Conservation (phyloP, 2,797 vertebrate species). For the Peromyscus nudipes region DNA sequence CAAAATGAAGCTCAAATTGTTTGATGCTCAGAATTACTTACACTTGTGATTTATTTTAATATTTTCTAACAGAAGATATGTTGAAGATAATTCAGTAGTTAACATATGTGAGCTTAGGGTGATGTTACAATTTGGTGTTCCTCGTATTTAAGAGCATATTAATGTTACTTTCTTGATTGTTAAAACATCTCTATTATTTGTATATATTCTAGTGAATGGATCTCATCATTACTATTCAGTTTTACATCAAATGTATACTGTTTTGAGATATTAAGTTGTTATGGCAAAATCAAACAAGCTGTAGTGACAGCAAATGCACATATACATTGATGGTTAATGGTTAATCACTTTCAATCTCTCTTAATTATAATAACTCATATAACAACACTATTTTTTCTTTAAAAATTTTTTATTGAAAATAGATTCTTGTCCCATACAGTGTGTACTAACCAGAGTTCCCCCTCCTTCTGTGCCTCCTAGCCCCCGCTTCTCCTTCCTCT, state of each 20-base stretch:
- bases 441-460: too few species aligned
- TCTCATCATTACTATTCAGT: neutral
- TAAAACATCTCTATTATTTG: neutral
- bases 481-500: too few species aligned
- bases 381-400: neutral
- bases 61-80: neutral
- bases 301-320: neutral
- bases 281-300: neutral
- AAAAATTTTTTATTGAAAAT: too few species aligned
- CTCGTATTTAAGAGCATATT: neutral
- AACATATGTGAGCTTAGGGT: neutral
- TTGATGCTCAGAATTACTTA: neutral
- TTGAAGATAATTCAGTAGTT: neutral
- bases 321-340: neutral
- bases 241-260: neutral
- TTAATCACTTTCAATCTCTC: slow-evolving; percentile 8
- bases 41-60: neutral
- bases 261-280: slow-evolving; percentile 35
- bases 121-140: neutral
- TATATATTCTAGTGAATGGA: neutral
- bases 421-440: too few species aligned
- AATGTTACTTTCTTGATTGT: neutral
- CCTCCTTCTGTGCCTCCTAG: too few species aligned
- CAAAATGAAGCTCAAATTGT: neutral
- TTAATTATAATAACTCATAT: slow-evolving; percentile 56